These are phyloP conservation scores for Theretra japonica DNA, from an alignment of 2,888 invertebrate genomes.

Conservation along the genomic window DNA sequence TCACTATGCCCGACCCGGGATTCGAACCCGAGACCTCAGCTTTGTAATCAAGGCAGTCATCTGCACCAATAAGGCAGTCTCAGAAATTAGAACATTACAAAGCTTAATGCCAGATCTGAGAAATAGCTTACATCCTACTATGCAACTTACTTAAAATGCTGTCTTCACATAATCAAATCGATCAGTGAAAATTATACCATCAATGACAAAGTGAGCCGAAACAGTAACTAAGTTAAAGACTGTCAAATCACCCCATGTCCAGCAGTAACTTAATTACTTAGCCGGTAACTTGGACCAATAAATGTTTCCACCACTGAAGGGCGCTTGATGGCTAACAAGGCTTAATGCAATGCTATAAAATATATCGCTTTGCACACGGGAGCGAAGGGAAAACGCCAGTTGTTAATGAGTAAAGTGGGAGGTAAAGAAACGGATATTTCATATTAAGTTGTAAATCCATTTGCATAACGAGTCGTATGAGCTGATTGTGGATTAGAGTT, in stretches of 20 bases:
- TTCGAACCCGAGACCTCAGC: no score
- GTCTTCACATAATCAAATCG: neutral
- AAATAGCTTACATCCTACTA: neutral
- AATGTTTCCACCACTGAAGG: conserved; percentile 27
- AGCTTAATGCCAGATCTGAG: neutral
- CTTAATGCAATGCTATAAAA: conserved; percentile 24
- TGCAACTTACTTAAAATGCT: neutral
- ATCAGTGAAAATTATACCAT: neutral
- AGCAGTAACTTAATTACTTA: conserved; percentile 75
- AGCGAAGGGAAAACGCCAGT: neutral
- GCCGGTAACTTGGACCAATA: conserved; percentile 59
- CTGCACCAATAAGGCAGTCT: no score
- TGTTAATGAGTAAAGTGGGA: neutral
- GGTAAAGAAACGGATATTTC: neutral
- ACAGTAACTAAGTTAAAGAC: conserved; percentile 57
- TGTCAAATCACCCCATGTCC: conserved; percentile 72
- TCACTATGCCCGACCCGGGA: no score
- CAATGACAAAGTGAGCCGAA: conserved; percentile 50
- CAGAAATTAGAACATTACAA: no score
- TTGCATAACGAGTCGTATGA: conserved; percentile 12
- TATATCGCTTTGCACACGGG: neutral
- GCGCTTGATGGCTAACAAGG: conserved; percentile 19
- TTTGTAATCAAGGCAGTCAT: no score
- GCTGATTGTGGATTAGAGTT: neutral
- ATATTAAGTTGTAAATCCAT: conserved; percentile 16